phyloP scores from a whole-genome alignment of 2,888 invertebrate genomes.

The Lymantria dispar region DNA sequence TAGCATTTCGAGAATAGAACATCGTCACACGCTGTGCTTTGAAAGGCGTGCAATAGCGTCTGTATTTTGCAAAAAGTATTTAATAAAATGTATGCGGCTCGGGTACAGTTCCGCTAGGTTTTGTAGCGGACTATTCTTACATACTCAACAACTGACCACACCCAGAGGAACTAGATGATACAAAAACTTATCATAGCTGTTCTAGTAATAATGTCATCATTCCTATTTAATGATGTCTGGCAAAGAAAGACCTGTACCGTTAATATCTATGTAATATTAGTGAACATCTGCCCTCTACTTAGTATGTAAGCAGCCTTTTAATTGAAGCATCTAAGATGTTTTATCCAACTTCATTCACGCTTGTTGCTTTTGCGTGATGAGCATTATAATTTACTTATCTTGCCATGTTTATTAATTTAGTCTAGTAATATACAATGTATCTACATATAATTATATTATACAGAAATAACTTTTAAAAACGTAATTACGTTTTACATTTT shows the following conservation, averaged over 20 bases:
- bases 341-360: neutral
- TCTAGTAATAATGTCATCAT: constrained; percentile 30
- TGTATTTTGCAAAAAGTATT: neutral
- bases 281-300: neutral
- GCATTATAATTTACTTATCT: neutral
- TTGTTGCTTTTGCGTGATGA: neutral
- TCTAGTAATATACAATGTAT: no score
- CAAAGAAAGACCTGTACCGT: constrained; percentile 1
- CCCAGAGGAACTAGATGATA: constrained; percentile 32
- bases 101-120: constrained; percentile 8
- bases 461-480: no score
- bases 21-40: no score
- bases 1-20: no score
- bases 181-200: constrained; percentile 23
- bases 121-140: constrained; percentile 7
- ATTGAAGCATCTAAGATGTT: neutral
- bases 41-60: no score
- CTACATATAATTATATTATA: no score
- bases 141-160: constrained; percentile 15
- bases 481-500: no score
- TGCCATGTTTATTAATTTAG: no score
- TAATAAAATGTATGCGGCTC: constrained; percentile 1
- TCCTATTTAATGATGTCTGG: constrained; percentile 26
- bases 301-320: neutral
- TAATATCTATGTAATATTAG: neutral